Evolutionary conservation across 1,140 invertebrate genomes (phyloP).

Genomic region (Pogonus chalceus): DNA sequence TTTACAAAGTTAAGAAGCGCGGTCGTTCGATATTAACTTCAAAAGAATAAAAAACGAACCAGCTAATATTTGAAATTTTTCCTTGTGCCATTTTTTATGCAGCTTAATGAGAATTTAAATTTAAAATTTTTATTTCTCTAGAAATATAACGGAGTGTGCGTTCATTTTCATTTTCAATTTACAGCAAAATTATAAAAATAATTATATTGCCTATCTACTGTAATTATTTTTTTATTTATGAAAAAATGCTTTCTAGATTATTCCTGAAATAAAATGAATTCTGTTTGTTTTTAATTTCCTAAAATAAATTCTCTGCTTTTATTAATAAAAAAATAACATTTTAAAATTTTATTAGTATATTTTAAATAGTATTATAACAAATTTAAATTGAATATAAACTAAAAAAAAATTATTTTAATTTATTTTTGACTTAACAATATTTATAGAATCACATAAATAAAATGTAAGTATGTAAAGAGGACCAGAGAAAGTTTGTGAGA

Average conservation of each 20-base stretch:
- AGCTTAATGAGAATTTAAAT: background rate
- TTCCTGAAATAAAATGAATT: background rate
- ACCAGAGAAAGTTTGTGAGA: no score
- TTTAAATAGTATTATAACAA: no score
- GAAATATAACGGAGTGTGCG: background rate
- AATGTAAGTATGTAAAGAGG: no score
- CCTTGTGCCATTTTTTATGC: background rate
- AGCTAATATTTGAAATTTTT: background rate
- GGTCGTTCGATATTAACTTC: background rate
- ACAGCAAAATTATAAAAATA: background rate
- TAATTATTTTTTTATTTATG: background rate
- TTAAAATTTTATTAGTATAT: no score
- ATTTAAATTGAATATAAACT: no score
- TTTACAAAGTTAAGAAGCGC: background rate
- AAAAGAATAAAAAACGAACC: conserved; percentile 2
- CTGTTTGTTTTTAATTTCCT: background rate
- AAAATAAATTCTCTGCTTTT: no score
- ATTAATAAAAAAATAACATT: no score
- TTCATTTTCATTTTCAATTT: background rate
- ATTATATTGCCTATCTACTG: background rate
- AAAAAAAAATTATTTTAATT: no score
- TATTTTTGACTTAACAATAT: no score
- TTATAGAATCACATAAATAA: no score
- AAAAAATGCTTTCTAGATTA: background rate
- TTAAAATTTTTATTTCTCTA: background rate